Conservation (phyloP, 1,140 invertebrate species). For the Eupristina koningsbergeri region DNA sequence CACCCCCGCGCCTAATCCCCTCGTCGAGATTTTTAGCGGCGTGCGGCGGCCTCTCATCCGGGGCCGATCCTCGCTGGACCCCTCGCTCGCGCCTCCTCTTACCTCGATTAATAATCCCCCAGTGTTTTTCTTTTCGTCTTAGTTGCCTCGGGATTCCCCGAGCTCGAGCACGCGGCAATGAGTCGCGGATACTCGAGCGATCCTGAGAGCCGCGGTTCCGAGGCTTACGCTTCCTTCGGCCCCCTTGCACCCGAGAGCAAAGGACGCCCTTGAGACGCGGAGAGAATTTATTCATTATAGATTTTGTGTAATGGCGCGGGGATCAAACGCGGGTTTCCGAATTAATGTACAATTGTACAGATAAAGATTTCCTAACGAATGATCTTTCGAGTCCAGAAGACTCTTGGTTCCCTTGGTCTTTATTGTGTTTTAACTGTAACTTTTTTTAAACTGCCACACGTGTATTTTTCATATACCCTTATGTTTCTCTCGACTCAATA, state of each 20-base stretch:
- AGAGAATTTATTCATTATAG: constrained; percentile 25
- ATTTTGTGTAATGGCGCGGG: not conserved
- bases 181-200: not conserved
- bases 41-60: not conserved
- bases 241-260: not conserved
- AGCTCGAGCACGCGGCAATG: not conserved
- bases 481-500: too few relatives aligned
- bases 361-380: not conserved
- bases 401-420: not conserved
- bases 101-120: constrained; percentile 56
- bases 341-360: not conserved
- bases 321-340: not conserved
- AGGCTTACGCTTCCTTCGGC: constrained; percentile 38
- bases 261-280: not conserved
- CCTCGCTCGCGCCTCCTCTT: constrained; percentile 24
- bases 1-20: constrained; percentile 67
- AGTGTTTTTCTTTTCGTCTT: constrained; percentile 2
- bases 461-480: too few relatives aligned
- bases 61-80: constrained; percentile 22
- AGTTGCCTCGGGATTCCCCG: too few relatives aligned
- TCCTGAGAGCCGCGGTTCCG: constrained; percentile 3
- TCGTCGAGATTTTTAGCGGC: constrained; percentile 68
- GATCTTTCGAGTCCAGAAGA: not conserved
- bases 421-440: too few relatives aligned
- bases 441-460: too few relatives aligned